phyloP scores from a whole-genome alignment of 1,140 invertebrate genomes.

The Eumeta japonica region DNA sequence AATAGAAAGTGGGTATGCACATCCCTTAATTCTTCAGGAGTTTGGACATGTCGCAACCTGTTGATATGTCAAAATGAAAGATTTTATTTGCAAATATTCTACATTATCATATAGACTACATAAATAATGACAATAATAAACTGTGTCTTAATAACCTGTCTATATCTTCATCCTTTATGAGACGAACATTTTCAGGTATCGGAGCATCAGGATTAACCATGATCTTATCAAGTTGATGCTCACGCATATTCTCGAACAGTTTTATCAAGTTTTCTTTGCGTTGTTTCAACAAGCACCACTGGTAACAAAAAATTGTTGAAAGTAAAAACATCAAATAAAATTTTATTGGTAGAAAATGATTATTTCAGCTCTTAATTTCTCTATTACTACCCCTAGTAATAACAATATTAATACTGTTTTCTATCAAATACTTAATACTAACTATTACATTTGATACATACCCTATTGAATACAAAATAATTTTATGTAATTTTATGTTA shows the following conservation, averaged over 20 bases:
- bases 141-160: constrained; percentile 64
- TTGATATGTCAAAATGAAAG: constrained; percentile 7
- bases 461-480: no score
- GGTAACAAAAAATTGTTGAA: no score
- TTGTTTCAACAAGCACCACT: constrained; percentile 91
- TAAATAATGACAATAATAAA: constrained; percentile 2
- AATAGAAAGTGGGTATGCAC: constrained; percentile 91
- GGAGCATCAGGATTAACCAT: constrained; percentile 82
- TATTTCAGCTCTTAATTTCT: no score
- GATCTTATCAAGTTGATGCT: constrained; percentile 84
- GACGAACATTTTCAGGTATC: constrained; percentile 76
- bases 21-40: constrained; percentile 88
- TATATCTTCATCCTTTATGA: constrained; percentile 86
- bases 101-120: no score
- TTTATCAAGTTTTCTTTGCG: constrained; percentile 81
- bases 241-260: constrained; percentile 90
- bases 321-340: no score
- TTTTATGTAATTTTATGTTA: no score
- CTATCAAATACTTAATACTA: no score
- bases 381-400: no score
- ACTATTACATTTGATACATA: no score
- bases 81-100: constrained; percentile 3
- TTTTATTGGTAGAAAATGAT: no score
- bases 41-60: constrained; percentile 75
- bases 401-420: no score